These are phyloP conservation scores for Spodoptera litura DNA, from an alignment of 1,140 invertebrate species.

Conservation along the genomic window DNA sequence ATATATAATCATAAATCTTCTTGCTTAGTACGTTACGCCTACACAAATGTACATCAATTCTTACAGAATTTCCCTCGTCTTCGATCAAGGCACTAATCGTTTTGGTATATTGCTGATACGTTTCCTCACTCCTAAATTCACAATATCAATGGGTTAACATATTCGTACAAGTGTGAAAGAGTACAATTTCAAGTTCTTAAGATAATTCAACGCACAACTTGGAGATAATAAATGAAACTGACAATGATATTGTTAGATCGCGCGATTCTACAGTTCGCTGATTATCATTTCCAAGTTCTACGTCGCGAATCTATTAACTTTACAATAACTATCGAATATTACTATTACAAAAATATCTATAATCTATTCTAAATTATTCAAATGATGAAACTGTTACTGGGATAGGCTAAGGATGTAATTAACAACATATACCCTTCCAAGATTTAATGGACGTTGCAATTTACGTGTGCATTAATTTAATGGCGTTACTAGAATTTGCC, in stretches of 20 bases:
- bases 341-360: slow-evolving; percentile 85
- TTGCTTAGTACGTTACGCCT: slow-evolving; percentile 56
- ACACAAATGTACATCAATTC: slow-evolving; percentile 69
- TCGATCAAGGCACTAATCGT: slow-evolving; percentile 83
- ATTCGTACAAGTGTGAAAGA: slow-evolving; percentile 74
- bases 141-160: slow-evolving; percentile 79
- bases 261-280: slow-evolving; percentile 10
- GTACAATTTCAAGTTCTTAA: slow-evolving; percentile 75
- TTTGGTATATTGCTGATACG: slow-evolving; percentile 86
- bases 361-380: slow-evolving; percentile 80
- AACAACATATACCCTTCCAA: slow-evolving; percentile 81
- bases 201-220: slow-evolving; percentile 53
- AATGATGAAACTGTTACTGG: slow-evolving; percentile 79
- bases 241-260: slow-evolving; percentile 11
- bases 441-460: slow-evolving; percentile 71
- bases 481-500: slow-evolving; percentile 66
- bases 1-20: slow-evolving; percentile 82
- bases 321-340: slow-evolving; percentile 76
- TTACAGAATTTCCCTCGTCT: slow-evolving; percentile 73
- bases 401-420: slow-evolving; percentile 82
- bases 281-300: slow-evolving; percentile 42
- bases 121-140: slow-evolving; percentile 82
- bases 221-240: slow-evolving; percentile 47
- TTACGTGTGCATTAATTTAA: slow-evolving; percentile 63
- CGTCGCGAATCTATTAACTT: slow-evolving; percentile 57